These are phyloP conservation scores for Drosophila equinoxialis DNA, from an alignment of 1,140 invertebrate species.

Conservation along the genomic window DNA sequence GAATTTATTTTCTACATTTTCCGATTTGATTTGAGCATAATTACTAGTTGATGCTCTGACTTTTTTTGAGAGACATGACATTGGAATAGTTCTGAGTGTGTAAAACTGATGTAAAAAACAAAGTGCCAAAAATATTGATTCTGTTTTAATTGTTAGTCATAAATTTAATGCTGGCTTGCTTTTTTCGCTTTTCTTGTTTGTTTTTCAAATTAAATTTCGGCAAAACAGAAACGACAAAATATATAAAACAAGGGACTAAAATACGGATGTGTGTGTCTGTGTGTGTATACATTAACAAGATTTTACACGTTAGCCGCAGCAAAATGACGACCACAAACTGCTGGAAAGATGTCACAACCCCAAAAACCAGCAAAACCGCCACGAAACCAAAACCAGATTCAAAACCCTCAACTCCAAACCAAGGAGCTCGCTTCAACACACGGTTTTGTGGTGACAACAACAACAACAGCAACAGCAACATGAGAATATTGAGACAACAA, in stretches of 20 bases:
- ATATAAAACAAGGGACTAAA: background rate
- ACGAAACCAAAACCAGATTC: background rate
- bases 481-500: conserved; percentile 56
- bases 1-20: background rate
- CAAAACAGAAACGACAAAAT: background rate
- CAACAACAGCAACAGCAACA: conserved; percentile 18
- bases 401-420: background rate
- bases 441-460: conserved; percentile 39
- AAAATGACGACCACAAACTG: conserved; percentile 4
- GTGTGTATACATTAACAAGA: background rate
- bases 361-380: conserved; percentile 2
- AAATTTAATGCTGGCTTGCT: background rate
- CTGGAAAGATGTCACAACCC: conserved; percentile 6
- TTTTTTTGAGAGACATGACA: conserved; percentile 1
- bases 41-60: background rate
- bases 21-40: conserved; percentile 5
- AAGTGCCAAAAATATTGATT: conserved; percentile 18
- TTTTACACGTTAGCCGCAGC: background rate
- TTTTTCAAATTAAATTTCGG: background rate
- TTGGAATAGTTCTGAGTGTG: conserved; percentile 28
- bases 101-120: conserved; percentile 53
- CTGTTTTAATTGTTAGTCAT: too few species aligned
- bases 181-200: background rate
- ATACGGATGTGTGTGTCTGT: background rate
- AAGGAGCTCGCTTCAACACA: background rate